Base-by-base conservation (phyloP, 2,888 invertebrate species). In the Sinhomidia bicolor region DNA sequence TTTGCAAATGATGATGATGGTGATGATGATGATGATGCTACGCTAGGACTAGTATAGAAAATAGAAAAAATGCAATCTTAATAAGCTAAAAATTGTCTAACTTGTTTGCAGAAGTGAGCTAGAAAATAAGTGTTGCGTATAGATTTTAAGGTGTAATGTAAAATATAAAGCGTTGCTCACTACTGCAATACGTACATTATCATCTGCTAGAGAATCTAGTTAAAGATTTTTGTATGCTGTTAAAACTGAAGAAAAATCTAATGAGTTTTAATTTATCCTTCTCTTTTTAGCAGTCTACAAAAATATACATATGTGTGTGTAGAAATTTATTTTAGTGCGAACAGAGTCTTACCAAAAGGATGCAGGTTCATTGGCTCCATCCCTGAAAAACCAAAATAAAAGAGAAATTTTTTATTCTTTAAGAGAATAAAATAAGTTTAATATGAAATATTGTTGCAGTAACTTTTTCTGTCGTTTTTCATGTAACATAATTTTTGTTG, bases 321-420 rank as follows among this genome's bases (percentile, higher is more conserved):
- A 68, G 17, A 6, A 71, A 7, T 36, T 5, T 36, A 36, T 36
- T 5, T 36, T 32, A 41, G 20, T 32, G n/a, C 41, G 5, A 62
- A 68, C 29, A 79, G 79, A 84, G 79, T 6, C 88, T 88, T 57
- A 88, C 88, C 88, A 88, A 62, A 88, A 88, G 79, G 88, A 88
- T 88, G 88, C 88, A 88, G 88, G 88, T 84, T 88, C 88, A 80
- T 88, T 88, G 88, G 88, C 88, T 88, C 88, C 88, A 88, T 88
- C 88, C 80, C 88, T 88, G 80, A 68, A 88, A 86, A 79, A 32
- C 26, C 23, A 78, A 83, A 82, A 44, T 26, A 44, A 87, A 76
- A 80, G 51, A 88, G 60, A 84, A 88, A 54, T 80, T 82, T 36
- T 78, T 57, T 57, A n/a, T n/a, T n/a, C n/a, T n/a, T n/a, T n/a